These are phyloP conservation scores for Holocentrus rufus DNA, from an alignment of 2,797 vertebrate species.

Conservation along the genomic window DNA sequence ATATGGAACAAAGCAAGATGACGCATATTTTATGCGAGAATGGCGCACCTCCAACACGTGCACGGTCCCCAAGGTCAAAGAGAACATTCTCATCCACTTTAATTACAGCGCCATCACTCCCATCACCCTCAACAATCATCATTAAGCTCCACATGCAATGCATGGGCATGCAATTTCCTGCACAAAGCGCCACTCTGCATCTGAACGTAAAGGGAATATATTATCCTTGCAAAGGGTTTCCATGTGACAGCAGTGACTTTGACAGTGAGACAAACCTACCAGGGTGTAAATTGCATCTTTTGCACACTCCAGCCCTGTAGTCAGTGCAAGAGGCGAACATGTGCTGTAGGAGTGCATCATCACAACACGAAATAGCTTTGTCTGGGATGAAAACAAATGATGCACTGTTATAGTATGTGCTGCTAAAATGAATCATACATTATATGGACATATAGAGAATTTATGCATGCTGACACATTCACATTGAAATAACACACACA, in stretches of 20 bases:
- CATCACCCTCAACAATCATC: slow-evolving; percentile 1
- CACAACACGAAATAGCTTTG: background rate
- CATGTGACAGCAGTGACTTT: background rate
- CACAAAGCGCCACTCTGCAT: slow-evolving; percentile 19
- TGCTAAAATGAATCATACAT: background rate
- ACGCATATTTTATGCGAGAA: background rate
- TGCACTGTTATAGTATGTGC: background rate
- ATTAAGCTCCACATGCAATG: slow-evolving; percentile 2
- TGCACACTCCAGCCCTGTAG: background rate
- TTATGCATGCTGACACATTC: no score
- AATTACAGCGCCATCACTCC: background rate
- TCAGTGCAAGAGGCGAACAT: slow-evolving; percentile 14
- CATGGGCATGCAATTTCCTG: slow-evolving; percentile 21
- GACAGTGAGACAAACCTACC: background rate
- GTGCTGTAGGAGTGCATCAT: slow-evolving; percentile 7
- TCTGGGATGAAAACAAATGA: background rate
- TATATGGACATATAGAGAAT: no score
- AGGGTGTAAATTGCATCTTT: slow-evolving; percentile 1
- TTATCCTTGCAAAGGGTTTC: slow-evolving; percentile 15
- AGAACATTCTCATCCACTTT: background rate
- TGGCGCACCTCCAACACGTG: background rate
- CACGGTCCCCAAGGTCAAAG: slow-evolving; percentile 5
- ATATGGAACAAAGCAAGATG: background rate
- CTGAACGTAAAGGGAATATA: slow-evolving; percentile 19
- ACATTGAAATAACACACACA: no score